A percentile compares a stretch with the other conserved stretches of the same genome.
These are phyloP conservation scores for Hirtodrosophila duncani DNA, from an alignment of 2,888 invertebrate species.

Conservation along the genomic window DNA sequence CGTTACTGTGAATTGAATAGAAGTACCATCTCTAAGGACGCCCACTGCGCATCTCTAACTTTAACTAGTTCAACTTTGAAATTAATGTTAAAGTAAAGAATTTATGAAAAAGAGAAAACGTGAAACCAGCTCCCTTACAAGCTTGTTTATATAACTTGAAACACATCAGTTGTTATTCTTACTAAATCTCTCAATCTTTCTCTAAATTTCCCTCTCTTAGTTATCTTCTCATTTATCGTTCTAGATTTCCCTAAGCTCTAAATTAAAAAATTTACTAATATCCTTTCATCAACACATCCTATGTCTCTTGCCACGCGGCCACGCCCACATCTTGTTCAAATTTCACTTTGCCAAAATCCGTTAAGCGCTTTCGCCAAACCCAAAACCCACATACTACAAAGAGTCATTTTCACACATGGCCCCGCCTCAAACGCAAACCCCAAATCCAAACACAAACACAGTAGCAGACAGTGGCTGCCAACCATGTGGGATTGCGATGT, in stretches of 20 bases:
- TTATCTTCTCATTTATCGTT: too few species aligned
- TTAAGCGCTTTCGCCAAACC: constrained; percentile 27
- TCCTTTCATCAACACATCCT: constrained; percentile 8
- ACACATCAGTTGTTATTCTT: too few species aligned
- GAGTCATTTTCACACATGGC: constrained; percentile 1
- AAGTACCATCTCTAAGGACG: too few species aligned
- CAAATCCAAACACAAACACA: constrained; percentile 2
- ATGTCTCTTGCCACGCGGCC: constrained; percentile 13
- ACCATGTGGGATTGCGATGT: background rate
- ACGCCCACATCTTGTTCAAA: constrained; percentile 23
- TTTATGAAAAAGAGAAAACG: too few species aligned
- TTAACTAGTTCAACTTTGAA: too few species aligned
- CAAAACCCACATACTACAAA: background rate
- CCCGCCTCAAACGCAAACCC: constrained; percentile 19
- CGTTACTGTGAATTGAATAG: too few species aligned
- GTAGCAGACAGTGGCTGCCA: background rate
- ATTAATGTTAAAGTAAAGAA: too few species aligned
- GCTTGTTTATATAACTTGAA: too few species aligned
- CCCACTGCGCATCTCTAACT: too few species aligned
- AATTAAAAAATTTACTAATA: background rate
- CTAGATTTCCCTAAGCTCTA: background rate
- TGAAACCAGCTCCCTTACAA: too few species aligned
- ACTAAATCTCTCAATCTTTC: too few species aligned
- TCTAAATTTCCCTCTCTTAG: too few species aligned
- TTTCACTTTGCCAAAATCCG: constrained; percentile 51